Percentiles rank a stretch among this genome's conserved stretches.
phyloP scores from a whole-genome alignment of 2,888 invertebrate genomes.

The Latheticus oryzae region DNA sequence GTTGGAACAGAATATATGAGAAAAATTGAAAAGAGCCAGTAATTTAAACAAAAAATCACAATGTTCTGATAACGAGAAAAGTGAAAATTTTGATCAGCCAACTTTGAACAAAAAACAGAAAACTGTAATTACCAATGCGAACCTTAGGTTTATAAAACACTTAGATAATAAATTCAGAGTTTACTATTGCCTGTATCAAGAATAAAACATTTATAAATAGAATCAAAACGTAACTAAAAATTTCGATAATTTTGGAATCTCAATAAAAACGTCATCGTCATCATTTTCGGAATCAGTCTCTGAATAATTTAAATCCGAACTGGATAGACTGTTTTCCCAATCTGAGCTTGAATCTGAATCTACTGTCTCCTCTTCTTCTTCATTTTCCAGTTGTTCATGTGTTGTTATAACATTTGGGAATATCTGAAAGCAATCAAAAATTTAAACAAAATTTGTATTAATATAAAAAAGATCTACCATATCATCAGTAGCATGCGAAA shows the following conservation, averaged over 20 bases:
- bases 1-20: too few species aligned
- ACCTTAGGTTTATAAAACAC: slow-evolving; percentile 39
- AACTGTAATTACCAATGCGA: too few species aligned
- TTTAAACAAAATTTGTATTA: slow-evolving; percentile 1
- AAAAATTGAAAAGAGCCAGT: too few species aligned
- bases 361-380: slow-evolving; percentile 37
- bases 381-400: slow-evolving; percentile 35
- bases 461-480: slow-evolving; percentile 16
- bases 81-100: too few species aligned
- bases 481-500: slow-evolving; percentile 40
- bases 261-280: slow-evolving; percentile 55
- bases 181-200: slow-evolving; percentile 26
- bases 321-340: slow-evolving; percentile 62
- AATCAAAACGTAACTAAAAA: slow-evolving; percentile 53
- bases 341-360: slow-evolving; percentile 58
- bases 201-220: slow-evolving; percentile 19
- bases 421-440: slow-evolving; percentile 45
- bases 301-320: slow-evolving; percentile 60
- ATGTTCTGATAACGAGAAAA: too few species aligned
- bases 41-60: too few species aligned
- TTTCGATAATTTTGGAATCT: slow-evolving; percentile 59
- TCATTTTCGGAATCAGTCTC: slow-evolving; percentile 57
- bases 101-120: too few species aligned
- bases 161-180: slow-evolving; percentile 9
- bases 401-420: slow-evolving; percentile 54